Base-by-base conservation (phyloP, 2,888 invertebrate species). In the Chrysolina oricalcia region DNA sequence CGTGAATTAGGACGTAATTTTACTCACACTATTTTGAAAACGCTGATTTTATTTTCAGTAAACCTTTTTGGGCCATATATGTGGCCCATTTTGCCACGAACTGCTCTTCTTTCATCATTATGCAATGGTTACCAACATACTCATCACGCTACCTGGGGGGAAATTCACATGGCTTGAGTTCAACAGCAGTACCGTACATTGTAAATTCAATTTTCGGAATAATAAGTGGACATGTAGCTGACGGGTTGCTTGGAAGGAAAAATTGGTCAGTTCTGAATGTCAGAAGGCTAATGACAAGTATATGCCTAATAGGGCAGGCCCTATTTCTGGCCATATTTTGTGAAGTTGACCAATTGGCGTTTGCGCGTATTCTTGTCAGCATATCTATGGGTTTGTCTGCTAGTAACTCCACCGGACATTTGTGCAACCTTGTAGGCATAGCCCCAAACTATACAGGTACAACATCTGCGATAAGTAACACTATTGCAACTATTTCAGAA, bases 61-160 rank as follows among this genome's bases (percentile, higher is more conserved):
- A 93, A 92, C 92, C 94, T 0, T 87, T 94, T 35, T 94, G 94
- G 94, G 92, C 94, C 6, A 91, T 94, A 80, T 94, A 94, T 83
- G 90, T 92, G 73, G 94, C 94, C 43, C 94, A 94, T 87, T 94
- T 94, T 87, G 92, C 93, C 40, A 94, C 94, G 94, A 94, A 94
- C 87, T 94, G 94, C 94, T 93, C 93, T 70, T 94, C 93, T 83
- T 94, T 94, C 84, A 94, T 94, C 78, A 93, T 94, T 81, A 94
- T 94, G 94, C 93, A 94, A 85, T 94, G 94, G 94, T 87, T 94
- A 78, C 94, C 94, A 4, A 94, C 94, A 1, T 94, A 94, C 85
- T 87, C 94, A 81, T 89, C 92, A 0, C 89, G 92, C 75, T 85
- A 85, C 83, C 89, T 94, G 48, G 92, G 92, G 21, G 94, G 92